These are phyloP conservation scores for Spicauda simplicius DNA, from an alignment of 2,888 invertebrate species.

Conservation along the genomic window DNA sequence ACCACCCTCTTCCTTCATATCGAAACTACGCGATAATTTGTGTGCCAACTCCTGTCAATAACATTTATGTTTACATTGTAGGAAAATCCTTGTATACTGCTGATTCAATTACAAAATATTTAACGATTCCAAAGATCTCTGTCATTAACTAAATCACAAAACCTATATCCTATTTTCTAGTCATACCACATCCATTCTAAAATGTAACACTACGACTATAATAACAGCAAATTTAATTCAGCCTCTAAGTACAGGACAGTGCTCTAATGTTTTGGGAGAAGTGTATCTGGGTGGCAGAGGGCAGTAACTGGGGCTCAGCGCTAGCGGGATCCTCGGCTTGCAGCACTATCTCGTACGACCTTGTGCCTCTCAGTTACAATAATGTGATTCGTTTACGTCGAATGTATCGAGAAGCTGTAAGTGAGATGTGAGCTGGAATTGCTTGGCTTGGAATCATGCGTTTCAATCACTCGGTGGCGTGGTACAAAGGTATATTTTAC, in stretches of 20 bases:
- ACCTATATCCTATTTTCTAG: slow-evolving; percentile 59
- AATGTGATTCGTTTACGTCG: slow-evolving; percentile 73
- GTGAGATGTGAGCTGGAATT: slow-evolving; percentile 81
- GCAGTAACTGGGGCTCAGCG: slow-evolving; percentile 62
- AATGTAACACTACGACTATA: slow-evolving; percentile 73
- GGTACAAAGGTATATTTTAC: slow-evolving; percentile 78
- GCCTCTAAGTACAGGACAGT: slow-evolving; percentile 78
- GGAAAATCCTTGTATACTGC: background rate
- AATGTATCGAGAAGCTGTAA: slow-evolving; percentile 83
- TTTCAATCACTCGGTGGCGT: slow-evolving; percentile 85
- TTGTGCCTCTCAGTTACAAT: slow-evolving; percentile 81
- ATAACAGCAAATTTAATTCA: slow-evolving; percentile 73
- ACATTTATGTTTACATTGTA: background rate
- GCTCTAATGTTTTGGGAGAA: slow-evolving; percentile 70
- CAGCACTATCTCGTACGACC: slow-evolving; percentile 62
- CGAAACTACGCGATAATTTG: slow-evolving; percentile 94
- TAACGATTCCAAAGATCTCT: slow-evolving; percentile 12
- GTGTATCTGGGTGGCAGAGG: slow-evolving; percentile 81
- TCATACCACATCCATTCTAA: slow-evolving; percentile 79
- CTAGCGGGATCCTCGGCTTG: slow-evolving; percentile 44
- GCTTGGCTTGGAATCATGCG: slow-evolving; percentile 79
- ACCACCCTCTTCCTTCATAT: slow-evolving; percentile 94
- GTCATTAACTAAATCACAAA: slow-evolving; percentile 15
- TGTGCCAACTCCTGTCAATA: slow-evolving; percentile 91
- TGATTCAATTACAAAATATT: background rate